Base-by-base conservation (phyloP, 2,113 vertebrate species). In the Aegypius monachus region DNA sequence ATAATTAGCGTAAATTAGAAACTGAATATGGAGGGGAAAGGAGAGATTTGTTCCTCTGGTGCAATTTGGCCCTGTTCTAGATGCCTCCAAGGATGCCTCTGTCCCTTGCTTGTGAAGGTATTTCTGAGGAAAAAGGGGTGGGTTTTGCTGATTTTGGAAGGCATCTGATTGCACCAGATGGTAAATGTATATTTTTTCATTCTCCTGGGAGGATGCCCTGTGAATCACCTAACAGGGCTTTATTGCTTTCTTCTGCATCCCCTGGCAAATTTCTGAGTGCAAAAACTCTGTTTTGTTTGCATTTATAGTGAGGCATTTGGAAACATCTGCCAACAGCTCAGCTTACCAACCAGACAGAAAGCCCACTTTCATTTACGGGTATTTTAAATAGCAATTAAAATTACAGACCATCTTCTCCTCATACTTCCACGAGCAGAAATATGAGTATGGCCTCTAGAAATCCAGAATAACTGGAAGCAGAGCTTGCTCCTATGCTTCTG, bases 221-320 rank as follows among this genome's bases (percentile, higher is more conserved):
- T 70, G 95, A 88, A 75, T 92, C 95, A 95, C 86, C 96, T 87
- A 79, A 10, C 50, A 66, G 67, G 42, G n/a, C n/a, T 95, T 97
- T 77, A 95, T 82, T 88, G 84, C 93, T 97, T 96, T 94, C 86
- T 93, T 86, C 92, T 94, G 81, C 92, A 61, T 90, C 92, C 53
- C 75, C 81, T 93, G 95, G 93, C 81, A 95, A 79, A 94, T 56
- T 45, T 85, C 70, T 48, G 73, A 91, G 89, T 1, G 2, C 73
- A 63, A 75, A 83, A 58, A 5, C 66, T 27, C 7, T 1, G 61
- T 14, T 93, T 89, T 86, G 45, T 90, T 93, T 77, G 93, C 78
- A 90, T 91, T 91, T 73, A 7, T 77, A 86, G 82, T 13, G 91
- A 94, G 50, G 56, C 14, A 17, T 88, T 86, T 82, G 91, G 78